These are phyloP conservation scores for pig (Sus scrofa) DNA, from an alignment of 2,113 vertebrate genomes.

Conservation along the genomic window T2T-Sscrofa CM000822.6:2721501-2722000, in stretches of 20 bases:
- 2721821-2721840: not conserved
- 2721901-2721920: not conserved
- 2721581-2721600: not conserved
- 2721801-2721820: not conserved
- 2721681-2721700: not conserved
- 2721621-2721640: not conserved
- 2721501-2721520: not conserved
- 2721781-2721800: too few species aligned
- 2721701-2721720: not conserved
- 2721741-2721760: too few species aligned
- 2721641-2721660: not conserved
- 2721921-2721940: not conserved
- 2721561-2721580: not conserved
- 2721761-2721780: too few species aligned
- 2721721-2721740: too few species aligned
- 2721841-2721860: too few species aligned
- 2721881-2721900: not conserved
- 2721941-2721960: too few species aligned
- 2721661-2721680: too few species aligned
- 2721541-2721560: not conserved
- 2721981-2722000: not conserved
- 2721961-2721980: not conserved
- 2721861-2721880: too few species aligned
- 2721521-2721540: too few species aligned
- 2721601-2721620: not conserved